A percentile compares a stretch with the other conserved stretches of the same genome.
Evolutionary conservation across 1,140 invertebrate species (phyloP).

Genomic region (Vollenhovia emeryi): DNA sequence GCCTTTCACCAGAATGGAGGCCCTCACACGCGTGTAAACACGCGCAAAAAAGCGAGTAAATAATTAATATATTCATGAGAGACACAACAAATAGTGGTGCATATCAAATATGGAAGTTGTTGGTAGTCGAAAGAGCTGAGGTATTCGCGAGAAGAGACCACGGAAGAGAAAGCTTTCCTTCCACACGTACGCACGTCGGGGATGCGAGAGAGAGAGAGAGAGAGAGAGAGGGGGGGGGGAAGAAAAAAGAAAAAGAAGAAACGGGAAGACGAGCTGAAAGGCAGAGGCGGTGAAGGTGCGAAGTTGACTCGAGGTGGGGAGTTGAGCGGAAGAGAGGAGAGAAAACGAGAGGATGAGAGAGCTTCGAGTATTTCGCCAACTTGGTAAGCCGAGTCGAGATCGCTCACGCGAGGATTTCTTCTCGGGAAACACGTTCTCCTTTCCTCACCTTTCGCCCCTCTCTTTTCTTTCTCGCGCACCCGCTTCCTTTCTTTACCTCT

Average conservation of each 20-base stretch:
- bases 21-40: not conserved
- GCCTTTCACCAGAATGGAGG: not conserved
- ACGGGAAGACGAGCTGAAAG: constrained; percentile 35
- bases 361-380: constrained; percentile 79
- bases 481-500: not conserved
- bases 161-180: constrained; percentile 53
- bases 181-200: constrained; percentile 68
- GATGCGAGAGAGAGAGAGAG: constrained; percentile 18
- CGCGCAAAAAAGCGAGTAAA: not conserved
- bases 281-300: constrained; percentile 50
- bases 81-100: not conserved
- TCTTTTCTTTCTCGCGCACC: constrained; percentile 8
- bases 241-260: not conserved
- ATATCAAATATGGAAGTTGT: constrained; percentile 34
- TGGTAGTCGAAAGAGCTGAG: constrained; percentile 25
- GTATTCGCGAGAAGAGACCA: constrained; percentile 43
- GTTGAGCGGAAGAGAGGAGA: constrained; percentile 49
- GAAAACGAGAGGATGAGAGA: constrained; percentile 64
- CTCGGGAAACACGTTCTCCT: constrained; percentile 49
- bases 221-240: not conserved
- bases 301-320: constrained; percentile 54
- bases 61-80: constrained; percentile 42
- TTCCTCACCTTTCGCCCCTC: constrained; percentile 14
- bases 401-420: constrained; percentile 76
- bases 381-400: constrained; percentile 80